Evolutionary conservation across 2,888 invertebrate species (phyloP), one percentile per base, ranked within the genome.

Genomic region (Argyresthia albistria): DNA sequence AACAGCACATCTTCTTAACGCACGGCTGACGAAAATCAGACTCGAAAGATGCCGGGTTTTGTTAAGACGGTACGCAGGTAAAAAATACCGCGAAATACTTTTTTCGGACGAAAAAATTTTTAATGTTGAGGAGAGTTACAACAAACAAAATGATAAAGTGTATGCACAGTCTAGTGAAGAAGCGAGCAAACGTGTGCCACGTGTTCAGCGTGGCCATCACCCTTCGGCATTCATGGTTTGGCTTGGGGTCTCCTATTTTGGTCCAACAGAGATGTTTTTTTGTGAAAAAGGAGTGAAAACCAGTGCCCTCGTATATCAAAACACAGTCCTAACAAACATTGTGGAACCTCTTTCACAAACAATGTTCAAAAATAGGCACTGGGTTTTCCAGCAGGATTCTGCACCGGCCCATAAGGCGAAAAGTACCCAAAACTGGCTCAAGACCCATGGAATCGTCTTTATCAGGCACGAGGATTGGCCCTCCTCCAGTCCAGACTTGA

Each of bases 241-340:
- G 4, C 39, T 39, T 39, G 47, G 35, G 25, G 47, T 35, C 2
- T 48, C 47, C n/a, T 36, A 35, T 35, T 36, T 48, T 8, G 47
- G 3, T 7, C 35, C 39, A 39, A 36, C 42, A 1, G 4, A 49
- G 1, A 4, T 49, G 37, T n/a, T 3, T 43, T 43, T 35, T 11
- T 43, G 50, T 25, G 43, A 35, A 8, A 51, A 51, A 43, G 11
- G n/a, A 12, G 9, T 51, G 1, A 51, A 51, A 51, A 51, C 43
- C 9, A 51, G 39, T 50, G 39, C 49, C 12, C 15, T 35, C 12
- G n/a, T 35, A 35, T 35, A 25, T 35, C 48, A 25, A 35, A 48
- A 16, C 12, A 25, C 8, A 48, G n/a, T 10, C n/a, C 35, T 12
- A 25, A 25, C 25, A 2, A 25, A 25, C 25, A 2, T 25, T 6